phyloP scores from a whole-genome alignment of 1,140 invertebrate species.

The Aricia agestis region DNA sequence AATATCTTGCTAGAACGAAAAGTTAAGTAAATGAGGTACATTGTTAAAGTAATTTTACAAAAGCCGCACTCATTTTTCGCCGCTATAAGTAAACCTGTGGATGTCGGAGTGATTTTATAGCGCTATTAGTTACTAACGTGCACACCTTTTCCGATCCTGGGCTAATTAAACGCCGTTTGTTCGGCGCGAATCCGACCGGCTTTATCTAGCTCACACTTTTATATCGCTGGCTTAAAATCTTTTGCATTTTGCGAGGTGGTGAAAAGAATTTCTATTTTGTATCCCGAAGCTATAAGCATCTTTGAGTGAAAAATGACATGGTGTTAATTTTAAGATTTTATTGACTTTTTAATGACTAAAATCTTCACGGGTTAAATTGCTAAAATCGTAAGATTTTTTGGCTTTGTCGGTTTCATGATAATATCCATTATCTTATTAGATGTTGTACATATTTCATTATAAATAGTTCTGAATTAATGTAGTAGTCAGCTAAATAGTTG shows the following conservation, averaged over 20 bases:
- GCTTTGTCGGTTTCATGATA: too few relatives aligned
- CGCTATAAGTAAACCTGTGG: neutral
- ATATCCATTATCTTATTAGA: too few relatives aligned
- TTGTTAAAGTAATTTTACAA: neutral
- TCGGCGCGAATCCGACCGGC: neutral
- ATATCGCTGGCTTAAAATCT: neutral
- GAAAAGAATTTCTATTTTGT: neutral
- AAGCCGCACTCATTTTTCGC: neutral
- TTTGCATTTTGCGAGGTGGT: neutral
- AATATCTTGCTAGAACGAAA: too few relatives aligned
- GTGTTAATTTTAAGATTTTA: too few relatives aligned
- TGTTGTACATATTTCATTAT: too few relatives aligned
- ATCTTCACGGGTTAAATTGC: too few relatives aligned
- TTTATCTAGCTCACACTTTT: neutral
- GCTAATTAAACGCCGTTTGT: neutral
- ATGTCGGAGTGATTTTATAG: neutral
- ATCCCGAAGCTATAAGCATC: neutral
- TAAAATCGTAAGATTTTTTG: too few relatives aligned
- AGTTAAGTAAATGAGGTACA: too few relatives aligned
- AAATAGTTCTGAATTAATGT: too few relatives aligned
- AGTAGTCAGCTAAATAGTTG: too few relatives aligned
- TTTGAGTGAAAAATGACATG: too few relatives aligned
- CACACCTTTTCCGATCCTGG: neutral
- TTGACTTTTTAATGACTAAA: too few relatives aligned
- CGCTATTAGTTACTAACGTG: neutral